Evolutionary conservation across 2,888 invertebrate species (phyloP).

Genomic region (Drosophila meridionalis): DNA sequence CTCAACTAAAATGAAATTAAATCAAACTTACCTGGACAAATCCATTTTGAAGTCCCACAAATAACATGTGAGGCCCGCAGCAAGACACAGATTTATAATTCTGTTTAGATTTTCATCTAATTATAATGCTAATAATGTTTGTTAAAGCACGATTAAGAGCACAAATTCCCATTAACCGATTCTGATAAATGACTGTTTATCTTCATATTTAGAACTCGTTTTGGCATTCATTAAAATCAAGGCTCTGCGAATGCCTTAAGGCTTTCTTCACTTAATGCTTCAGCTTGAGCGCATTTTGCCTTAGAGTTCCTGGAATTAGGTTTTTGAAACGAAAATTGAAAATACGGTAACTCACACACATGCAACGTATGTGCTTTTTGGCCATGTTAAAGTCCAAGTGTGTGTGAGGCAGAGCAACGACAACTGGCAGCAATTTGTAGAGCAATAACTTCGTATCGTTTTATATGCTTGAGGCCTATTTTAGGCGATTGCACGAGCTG

Average conservation of each 20-base stretch:
- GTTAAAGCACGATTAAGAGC: background rate
- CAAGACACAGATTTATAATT: background rate
- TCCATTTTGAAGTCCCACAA: background rate
- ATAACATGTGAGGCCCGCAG: background rate
- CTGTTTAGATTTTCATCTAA: background rate
- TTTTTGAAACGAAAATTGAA: background rate
- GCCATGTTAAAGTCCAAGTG: background rate
- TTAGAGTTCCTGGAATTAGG: background rate
- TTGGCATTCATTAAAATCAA: background rate
- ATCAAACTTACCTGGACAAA: background rate
- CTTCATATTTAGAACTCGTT: background rate
- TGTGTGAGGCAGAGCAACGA: background rate
- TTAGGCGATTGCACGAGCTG: constrained; percentile 10
- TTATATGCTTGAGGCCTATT: constrained; percentile 36
- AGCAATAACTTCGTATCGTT: constrained; percentile 38
- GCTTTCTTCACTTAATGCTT: background rate
- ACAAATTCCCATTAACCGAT: background rate
- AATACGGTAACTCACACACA: background rate
- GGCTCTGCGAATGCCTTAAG: too few relatives aligned
- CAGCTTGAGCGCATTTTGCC: background rate
- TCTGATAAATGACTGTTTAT: background rate
- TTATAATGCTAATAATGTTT: background rate
- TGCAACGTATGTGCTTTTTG: background rate
- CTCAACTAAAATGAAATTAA: too few relatives aligned
- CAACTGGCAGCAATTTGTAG: constrained; percentile 36